Evolutionary conservation across 1,140 invertebrate genomes (phyloP).

Genomic region (Brachionus plicatilis): DNA sequence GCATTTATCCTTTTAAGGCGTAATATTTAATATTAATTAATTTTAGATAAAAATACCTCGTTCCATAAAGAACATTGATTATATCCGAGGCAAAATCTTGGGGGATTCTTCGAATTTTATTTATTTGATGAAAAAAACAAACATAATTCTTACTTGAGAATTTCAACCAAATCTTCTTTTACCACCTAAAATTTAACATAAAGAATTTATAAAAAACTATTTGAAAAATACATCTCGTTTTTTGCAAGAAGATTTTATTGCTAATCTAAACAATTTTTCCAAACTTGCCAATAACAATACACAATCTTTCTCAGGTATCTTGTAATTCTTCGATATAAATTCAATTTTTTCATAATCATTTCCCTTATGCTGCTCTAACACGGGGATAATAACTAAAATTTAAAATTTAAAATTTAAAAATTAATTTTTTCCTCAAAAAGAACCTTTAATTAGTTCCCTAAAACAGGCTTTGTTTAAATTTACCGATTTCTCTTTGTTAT

Average conservation of each 20-base stretch:
- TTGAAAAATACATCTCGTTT: conserved; percentile 3
- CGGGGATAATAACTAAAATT: neutral
- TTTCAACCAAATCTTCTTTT: neutral
- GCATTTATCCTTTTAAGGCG: neutral
- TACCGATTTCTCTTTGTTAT: neutral
- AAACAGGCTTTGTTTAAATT: neutral
- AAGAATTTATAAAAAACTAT: neutral
- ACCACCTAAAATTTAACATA: neutral
- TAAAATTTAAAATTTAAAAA: no score
- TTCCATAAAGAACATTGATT: neutral
- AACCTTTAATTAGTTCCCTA: conserved; percentile 18
- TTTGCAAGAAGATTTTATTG: neutral
- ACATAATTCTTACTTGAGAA: neutral
- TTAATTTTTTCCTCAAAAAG: neutral
- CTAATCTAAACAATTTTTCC: neutral
- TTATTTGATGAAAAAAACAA: neutral
- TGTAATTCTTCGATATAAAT: neutral
- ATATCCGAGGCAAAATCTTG: neutral
- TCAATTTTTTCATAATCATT: neutral
- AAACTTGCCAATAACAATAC: neutral
- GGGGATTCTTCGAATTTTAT: neutral
- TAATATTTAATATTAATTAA: neutral
- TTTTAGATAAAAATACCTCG: neutral
- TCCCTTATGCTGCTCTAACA: neutral
- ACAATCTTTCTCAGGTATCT: neutral